Evolutionary conservation across 2,888 invertebrate genomes (phyloP), one percentile per base, ranked within the genome.

Genomic region (Catocala sponsa): DNA sequence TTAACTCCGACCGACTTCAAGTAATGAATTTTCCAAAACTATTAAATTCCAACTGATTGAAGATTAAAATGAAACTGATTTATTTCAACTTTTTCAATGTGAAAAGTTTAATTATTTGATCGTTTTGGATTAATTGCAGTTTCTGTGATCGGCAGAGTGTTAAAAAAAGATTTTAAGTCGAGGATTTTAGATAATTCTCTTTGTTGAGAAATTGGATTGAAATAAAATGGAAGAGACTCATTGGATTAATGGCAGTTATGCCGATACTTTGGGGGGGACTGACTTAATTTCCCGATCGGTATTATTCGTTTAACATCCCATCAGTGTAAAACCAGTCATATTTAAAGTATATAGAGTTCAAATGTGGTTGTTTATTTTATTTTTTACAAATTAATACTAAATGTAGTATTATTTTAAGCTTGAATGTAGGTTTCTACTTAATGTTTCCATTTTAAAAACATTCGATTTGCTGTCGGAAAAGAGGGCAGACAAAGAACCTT

Each of bases 21-120:
- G 55, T 65, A 78, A 76, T 76, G 65, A 72, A 65, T 76, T 72
- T 6, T 67, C 50, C 35, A 67, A 65, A 76, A 79, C 78, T 79
- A 76, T 73, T 63, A 62, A 69, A 69, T 65, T 63, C 52, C 38
- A 55, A 55, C 51, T 55, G 63, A 73, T 69, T 56, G 48, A 9
- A 68, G 59, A 63, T 76, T 61, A 66, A 57, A 72, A 70, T 43
- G 44, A 59, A 69, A 57, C 47, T 54, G 56, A 68, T 73, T 66
- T 68, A 63, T 68, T 59, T 50, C 1, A 66, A 62, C 55, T 66
- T 70, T 68, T 66, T 65, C 62, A 67, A 65, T 63, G 53, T 50
- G 49, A 54, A 64, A 76, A 70, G 65, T 67, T 79, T 55, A 43
- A 68, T 62, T 59, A 63, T 60, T 72, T 62, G 12, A 65, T 55